Base-by-base conservation (phyloP, 2,888 invertebrate species). In the Ellobium chinense region DNA sequence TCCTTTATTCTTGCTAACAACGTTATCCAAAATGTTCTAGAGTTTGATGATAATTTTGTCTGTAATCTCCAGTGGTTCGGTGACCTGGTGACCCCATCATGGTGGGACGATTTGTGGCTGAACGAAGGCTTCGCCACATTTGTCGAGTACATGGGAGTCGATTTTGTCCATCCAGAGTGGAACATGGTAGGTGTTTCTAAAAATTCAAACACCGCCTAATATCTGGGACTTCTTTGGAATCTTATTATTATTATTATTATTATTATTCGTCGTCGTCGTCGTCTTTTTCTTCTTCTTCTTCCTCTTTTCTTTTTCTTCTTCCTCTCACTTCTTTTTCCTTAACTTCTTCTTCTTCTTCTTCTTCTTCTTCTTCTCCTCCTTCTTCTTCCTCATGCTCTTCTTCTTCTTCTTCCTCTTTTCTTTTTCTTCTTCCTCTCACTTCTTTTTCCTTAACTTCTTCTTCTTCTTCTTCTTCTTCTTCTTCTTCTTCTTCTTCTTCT, bases 21-120 rank as follows among this genome's bases (percentile, higher is more conserved):
- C n/a, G n/a, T n/a, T n/a, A n/a, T n/a, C n/a, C n/a, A n/a, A n/a
- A n/a, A n/a, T n/a, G n/a, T n/a, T n/a, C n/a, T n/a, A n/a, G n/a
- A n/a, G n/a, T n/a, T n/a, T n/a, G n/a, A n/a, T n/a, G n/a, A n/a
- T n/a, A n/a, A n/a, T n/a, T 69, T 1, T 54, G 1, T 29, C 21
- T 12, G 29, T 29, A n/a, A 87, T n/a, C n/a, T 87, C n/a, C 87
- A 93, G 93, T 93, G 93, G 93, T 93, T 93, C 82, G 93, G 93
- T 0, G 92, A 93, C 83, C 85, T 93, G 95, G 97, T 98, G 0
- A 97, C 97, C 12, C 96, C 97, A 95, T 95, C 95, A 85, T 97
- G 97, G 97, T 97, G 97, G 97, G 95, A 96, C 0, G 97, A 97
- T 90, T 94, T 97, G 12, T 97, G 97, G 97, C 93, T 97, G 4